Base-by-base conservation (phyloP, 2,797 vertebrate species). In the Hapalemur alaotrensis region DNA sequence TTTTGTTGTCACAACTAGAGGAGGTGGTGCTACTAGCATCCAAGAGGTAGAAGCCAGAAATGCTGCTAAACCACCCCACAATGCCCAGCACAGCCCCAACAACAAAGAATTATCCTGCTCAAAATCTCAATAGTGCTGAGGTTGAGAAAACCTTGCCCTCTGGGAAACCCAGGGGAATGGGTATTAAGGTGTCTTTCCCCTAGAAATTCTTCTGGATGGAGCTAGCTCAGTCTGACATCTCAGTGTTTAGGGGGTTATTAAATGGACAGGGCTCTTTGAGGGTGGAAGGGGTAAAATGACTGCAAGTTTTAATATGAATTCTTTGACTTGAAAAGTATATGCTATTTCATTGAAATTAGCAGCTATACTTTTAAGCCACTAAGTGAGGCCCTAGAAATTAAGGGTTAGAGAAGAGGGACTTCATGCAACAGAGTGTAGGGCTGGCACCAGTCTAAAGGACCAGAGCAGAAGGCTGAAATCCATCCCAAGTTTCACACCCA, bases 301-400 rank as follows among this genome's bases (percentile, higher is more conserved):
- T 22, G n/a, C 46, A 80, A 81, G 86, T 75, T 95, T 93, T 67
- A 61, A 78, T 59, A 50, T 50, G 43, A 92, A 83, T 83, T 92
- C 32, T 92, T 88, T 79, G 81, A 91, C 89, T 95, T 94, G 78
- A 32, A 92, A 92, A 97, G 91, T 54, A 69, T 30, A 67, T 75
- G 50, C 75, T 67, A 79, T 75, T 93, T 96, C 87, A 95, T 92
- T 85, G 48, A 90, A 57, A 91, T 85, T 50, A 78, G 84, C 63
- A 92, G 57, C 23, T 91, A 61, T 32, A 35, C 32, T 85, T 84
- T 92, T 85, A 95, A 92, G 32, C 13, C 30, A 22, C 43, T 79
- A 85, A 41, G 17, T 48, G 63, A 91, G 35, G 13, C 32, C 70
- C 59, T 95, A 92, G 65, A 90, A 89, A 87, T 76, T 57, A 65